A percentile compares a stretch with the other conserved stretches of the same genome.
phyloP scores from a whole-genome alignment of 2,888 invertebrate species.

The Epistrophe eligans region DNA sequence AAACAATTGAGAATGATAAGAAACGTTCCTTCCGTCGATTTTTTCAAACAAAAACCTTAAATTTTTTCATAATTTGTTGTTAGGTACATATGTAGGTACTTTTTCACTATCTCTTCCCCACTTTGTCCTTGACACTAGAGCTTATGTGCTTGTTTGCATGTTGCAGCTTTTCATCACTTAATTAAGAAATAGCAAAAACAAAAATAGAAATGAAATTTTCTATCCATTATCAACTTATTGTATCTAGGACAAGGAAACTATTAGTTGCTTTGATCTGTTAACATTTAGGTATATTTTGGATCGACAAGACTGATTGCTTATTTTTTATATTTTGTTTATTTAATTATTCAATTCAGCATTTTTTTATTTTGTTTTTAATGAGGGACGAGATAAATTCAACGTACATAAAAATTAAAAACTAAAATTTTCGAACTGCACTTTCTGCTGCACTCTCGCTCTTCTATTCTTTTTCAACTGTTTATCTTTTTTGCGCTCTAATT shows the following conservation, averaged over 20 bases:
- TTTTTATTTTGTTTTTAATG: not conserved
- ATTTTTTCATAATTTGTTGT: not conserved
- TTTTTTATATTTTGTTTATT: no score
- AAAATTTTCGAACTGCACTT: slow-evolving; percentile 65
- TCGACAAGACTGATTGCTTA: not conserved
- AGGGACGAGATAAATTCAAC: not conserved
- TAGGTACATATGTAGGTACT: not conserved
- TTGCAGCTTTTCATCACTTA: slow-evolving; percentile 28
- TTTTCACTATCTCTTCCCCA: not conserved
- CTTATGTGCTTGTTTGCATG: slow-evolving; percentile 21
- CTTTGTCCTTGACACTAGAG: slow-evolving; percentile 33
- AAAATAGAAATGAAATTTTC: slow-evolving; percentile 28
- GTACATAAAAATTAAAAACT: slow-evolving; percentile 8
- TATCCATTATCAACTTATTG: slow-evolving; percentile 7
- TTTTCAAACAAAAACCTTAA: not conserved
- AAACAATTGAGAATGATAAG: not conserved
- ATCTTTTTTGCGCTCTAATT: slow-evolving; percentile 37
- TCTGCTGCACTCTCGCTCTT: slow-evolving; percentile 6
- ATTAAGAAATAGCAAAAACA: not conserved
- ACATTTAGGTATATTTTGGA: slow-evolving; percentile 3
- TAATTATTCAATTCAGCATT: not conserved
- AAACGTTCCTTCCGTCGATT: not conserved
- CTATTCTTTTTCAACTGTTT: slow-evolving; percentile 14
- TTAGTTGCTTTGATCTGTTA: not conserved
- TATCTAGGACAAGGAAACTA: slow-evolving; percentile 62